Evolutionary conservation across 2,113 vertebrate species (phyloP).

Genomic region (Crotalus helleri): DNA sequence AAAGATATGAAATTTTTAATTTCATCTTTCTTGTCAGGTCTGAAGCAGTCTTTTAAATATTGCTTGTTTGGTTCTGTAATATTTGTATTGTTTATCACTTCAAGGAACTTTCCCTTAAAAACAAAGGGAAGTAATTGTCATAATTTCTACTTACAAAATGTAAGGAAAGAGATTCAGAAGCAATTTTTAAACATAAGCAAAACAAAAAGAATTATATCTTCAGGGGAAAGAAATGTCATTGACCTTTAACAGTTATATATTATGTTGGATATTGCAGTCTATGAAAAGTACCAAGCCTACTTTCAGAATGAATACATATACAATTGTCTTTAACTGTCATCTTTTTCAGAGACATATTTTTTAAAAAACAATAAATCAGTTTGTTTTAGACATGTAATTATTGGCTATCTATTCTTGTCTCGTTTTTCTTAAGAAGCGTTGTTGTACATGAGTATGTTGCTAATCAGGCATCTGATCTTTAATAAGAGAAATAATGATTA

Average conservation of each 20-base stretch:
- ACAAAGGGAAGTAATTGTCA: constrained; percentile 23
- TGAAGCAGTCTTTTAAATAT: constrained; percentile 8
- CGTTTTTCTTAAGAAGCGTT: background rate
- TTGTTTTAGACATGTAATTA: background rate
- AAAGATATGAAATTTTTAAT: constrained; percentile 13
- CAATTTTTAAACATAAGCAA: constrained; percentile 20
- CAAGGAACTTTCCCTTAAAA: constrained; percentile 29
- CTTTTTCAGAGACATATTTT: background rate
- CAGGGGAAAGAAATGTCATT: background rate
- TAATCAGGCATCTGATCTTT: background rate
- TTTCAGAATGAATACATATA: background rate
- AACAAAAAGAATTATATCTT: constrained; percentile 23
- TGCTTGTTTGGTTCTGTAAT: background rate
- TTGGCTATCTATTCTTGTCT: background rate
- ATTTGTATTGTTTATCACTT: background rate
- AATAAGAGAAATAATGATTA: background rate
- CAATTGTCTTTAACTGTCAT: background rate
- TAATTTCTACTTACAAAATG: constrained; percentile 21
- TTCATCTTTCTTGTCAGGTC: constrained; percentile 17
- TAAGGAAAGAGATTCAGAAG: background rate
- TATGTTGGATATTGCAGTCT: background rate
- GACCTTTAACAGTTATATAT: too few relatives aligned
- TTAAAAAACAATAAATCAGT: background rate
- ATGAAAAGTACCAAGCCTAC: background rate
- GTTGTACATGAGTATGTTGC: background rate